Conservation (phyloP, 2,888 invertebrate species). For the Pristionchus arcanus region DNA sequence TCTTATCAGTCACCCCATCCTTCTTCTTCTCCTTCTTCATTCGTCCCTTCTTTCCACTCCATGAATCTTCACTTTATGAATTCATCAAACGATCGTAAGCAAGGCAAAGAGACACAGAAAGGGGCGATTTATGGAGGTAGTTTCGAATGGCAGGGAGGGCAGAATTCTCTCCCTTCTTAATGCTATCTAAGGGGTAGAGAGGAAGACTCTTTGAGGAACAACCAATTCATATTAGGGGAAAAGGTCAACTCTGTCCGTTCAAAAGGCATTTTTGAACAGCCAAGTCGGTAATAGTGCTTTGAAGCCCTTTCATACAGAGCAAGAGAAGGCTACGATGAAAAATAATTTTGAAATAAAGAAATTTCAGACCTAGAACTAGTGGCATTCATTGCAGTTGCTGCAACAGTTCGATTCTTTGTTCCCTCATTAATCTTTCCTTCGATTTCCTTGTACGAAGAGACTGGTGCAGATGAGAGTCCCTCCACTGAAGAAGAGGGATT, state of each 20-base stretch:
- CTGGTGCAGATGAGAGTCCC: constrained; percentile 79
- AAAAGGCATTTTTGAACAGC: neutral
- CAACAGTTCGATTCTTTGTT: constrained; percentile 83
- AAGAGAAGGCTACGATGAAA: neutral
- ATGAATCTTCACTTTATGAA: constrained; percentile 26
- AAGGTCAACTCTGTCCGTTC: neutral
- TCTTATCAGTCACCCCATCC: constrained; percentile 41
- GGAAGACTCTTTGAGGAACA: neutral
- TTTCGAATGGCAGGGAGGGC: constrained; percentile 27
- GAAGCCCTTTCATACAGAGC: too few relatives aligned
- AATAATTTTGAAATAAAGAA: neutral
- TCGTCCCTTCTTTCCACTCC: constrained; percentile 69
- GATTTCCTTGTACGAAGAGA: constrained; percentile 80
- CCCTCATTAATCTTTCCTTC: constrained; percentile 83
- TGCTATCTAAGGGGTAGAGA: neutral
- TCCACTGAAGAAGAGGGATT: constrained; percentile 81
- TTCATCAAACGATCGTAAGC: constrained; percentile 54
- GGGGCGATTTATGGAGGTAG: constrained; percentile 20
- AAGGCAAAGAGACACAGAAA: neutral
- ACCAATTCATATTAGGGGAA: neutral
- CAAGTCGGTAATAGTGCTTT: neutral
- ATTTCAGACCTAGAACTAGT: constrained; percentile 80
- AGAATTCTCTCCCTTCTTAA: neutral
- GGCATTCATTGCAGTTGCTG: constrained; percentile 84
- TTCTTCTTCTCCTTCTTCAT: neutral